Evolutionary conservation across 1,140 invertebrate species (phyloP).

Genomic region (Oreohelix idahoensis): DNA sequence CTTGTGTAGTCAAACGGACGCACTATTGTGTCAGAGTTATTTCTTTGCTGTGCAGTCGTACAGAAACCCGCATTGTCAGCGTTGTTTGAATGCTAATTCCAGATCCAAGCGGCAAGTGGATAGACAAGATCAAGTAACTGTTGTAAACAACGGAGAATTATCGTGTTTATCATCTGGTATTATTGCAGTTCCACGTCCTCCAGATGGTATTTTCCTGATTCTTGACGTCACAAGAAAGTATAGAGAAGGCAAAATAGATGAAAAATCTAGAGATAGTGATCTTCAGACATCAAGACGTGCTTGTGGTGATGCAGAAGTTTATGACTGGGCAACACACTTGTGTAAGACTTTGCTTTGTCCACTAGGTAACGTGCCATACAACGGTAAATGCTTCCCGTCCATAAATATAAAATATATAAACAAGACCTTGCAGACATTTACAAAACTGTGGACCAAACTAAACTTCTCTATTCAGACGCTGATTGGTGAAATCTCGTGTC

Average conservation of each 20-base stretch:
- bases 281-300: background rate
- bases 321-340: background rate
- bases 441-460: background rate
- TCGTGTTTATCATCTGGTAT: background rate
- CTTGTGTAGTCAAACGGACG: background rate
- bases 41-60: background rate
- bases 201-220: background rate
- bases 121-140: too few species aligned
- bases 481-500: background rate
- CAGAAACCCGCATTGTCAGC: background rate
- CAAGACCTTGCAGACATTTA: background rate
- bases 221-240: background rate
- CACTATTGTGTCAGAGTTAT: background rate
- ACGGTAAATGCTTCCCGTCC: background rate
- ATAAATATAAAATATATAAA: background rate
- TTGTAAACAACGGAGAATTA: background rate
- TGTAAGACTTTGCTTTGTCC: background rate
- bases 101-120: background rate
- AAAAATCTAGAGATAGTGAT: background rate
- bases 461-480: background rate
- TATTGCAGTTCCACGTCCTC: too few species aligned
- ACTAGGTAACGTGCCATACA: background rate
- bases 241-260: background rate
- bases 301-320: background rate
- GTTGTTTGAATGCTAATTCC: background rate